Evolutionary conservation across 2,888 invertebrate species (phyloP).

Genomic region (Volucella bombylans): DNA sequence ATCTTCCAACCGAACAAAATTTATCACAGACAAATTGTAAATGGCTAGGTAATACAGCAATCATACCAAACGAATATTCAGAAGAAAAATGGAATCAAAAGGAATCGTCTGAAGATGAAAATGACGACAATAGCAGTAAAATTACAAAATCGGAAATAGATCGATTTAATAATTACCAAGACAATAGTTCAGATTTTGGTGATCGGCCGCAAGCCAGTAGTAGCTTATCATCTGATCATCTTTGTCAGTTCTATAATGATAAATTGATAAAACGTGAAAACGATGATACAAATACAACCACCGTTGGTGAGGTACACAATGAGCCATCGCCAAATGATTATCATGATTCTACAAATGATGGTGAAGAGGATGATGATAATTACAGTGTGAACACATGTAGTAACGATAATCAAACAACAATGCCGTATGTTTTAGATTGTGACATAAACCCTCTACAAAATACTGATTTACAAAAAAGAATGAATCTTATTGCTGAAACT

Average conservation of each 20-base stretch:
- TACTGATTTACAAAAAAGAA: conserved; percentile 26
- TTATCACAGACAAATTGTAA: not conserved
- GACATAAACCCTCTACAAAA: conserved; percentile 5
- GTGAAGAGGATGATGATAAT: conserved; percentile 49
- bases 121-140: not conserved
- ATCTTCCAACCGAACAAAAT: not conserved
- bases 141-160: conserved; percentile 7
- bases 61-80: not conserved
- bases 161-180: conserved; percentile 6
- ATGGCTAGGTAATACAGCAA: not conserved
- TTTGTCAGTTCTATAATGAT: conserved; percentile 14
- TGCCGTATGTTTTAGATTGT: not conserved
- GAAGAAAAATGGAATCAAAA: conserved; percentile 14
- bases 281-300: conserved; percentile 33
- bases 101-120: conserved; percentile 17
- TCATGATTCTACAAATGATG: conserved; percentile 44
- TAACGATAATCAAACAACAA: conserved; percentile 31
- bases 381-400: conserved; percentile 48
- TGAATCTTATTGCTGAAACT: conserved; percentile 7
- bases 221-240: not conserved
- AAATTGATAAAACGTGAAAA: conserved; percentile 46
- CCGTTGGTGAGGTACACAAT: conserved; percentile 26
- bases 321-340: conserved; percentile 55
- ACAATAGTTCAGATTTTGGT: conserved; percentile 38
- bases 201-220: conserved; percentile 1